Evolutionary conservation across 2,888 invertebrate genomes (phyloP).

Genomic region (Frankliniella intonsa): DNA sequence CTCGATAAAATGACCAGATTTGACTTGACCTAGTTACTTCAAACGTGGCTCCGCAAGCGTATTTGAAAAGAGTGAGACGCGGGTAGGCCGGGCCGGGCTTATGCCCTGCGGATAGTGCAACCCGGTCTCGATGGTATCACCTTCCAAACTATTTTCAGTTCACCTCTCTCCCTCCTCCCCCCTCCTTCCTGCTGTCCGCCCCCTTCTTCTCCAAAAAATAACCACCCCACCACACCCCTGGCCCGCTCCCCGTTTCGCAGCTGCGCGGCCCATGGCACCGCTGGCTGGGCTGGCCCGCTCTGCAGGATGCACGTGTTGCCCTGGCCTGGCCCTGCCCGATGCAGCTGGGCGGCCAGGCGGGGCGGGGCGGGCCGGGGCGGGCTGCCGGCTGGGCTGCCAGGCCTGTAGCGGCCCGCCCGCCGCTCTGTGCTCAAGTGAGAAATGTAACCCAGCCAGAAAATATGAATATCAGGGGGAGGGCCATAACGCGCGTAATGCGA

Average conservation of each 20-base stretch:
- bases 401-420: background rate
- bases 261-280: background rate
- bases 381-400: background rate
- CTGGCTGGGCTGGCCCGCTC: background rate
- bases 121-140: background rate
- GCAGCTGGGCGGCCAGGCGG: conserved; percentile 1
- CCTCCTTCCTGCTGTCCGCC: background rate
- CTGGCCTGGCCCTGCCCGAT: background rate
- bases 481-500: too few species aligned
- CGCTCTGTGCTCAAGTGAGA: too few species aligned
- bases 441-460: too few species aligned
- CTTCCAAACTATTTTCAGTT: background rate
- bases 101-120: too few species aligned
- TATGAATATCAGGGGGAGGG: too few species aligned
- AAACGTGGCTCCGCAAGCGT: too few species aligned
- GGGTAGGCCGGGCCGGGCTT: too few species aligned
- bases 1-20: too few species aligned
- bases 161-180: background rate
- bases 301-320: conserved; percentile 9
- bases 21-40: too few species aligned
- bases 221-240: background rate
- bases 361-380: background rate
- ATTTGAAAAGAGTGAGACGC: too few species aligned
- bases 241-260: background rate
- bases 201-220: background rate